Conservation (phyloP, 1,140 invertebrate genomes). For the Tetramorium parvispinum region DNA sequence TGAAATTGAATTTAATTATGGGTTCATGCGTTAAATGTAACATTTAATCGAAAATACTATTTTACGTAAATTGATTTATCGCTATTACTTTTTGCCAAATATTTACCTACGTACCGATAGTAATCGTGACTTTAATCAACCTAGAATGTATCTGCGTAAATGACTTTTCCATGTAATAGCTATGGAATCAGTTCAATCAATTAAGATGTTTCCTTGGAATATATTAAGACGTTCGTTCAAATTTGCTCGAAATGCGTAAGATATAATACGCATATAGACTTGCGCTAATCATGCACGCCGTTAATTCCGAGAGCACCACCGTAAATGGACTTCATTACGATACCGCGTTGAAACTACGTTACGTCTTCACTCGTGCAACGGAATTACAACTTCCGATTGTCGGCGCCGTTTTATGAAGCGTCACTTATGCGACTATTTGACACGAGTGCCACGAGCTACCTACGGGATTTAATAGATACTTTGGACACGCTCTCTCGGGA, state of each 20-base stretch:
- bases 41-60: not conserved
- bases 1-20: not conserved
- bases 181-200: not conserved
- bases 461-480: slow-evolving; percentile 32
- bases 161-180: not conserved
- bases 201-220: not conserved
- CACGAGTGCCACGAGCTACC: not conserved
- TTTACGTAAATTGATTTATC: not conserved
- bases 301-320: slow-evolving; percentile 1
- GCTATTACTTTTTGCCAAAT: not conserved
- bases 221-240: not conserved
- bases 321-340: not conserved
- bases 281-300: not conserved
- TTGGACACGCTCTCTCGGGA: slow-evolving; percentile 7
- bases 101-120: not conserved
- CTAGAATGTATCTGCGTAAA: not conserved
- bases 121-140: not conserved
- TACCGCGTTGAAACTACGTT: not conserved
- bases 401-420: slow-evolving; percentile 10
- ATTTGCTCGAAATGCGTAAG: not conserved
- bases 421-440: slow-evolving; percentile 13
- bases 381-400: slow-evolving; percentile 18
- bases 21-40: not conserved
- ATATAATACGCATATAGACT: not conserved
- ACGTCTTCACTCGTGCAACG: not conserved